phyloP scores from a whole-genome alignment of 2,888 invertebrate genomes.

The Lithophane leautieri region DNA sequence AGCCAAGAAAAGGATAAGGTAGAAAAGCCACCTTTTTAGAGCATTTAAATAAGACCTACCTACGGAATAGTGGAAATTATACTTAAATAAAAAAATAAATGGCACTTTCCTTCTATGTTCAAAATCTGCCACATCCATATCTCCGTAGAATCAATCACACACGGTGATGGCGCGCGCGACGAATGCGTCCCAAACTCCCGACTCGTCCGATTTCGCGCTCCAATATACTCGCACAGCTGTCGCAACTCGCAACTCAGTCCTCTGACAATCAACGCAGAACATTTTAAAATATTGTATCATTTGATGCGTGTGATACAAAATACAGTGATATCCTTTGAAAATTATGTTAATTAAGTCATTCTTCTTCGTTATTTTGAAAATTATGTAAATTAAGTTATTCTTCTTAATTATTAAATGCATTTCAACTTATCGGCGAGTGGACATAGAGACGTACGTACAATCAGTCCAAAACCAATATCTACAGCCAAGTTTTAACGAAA shows the following conservation, averaged over 20 bases:
- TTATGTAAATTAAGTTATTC: not conserved
- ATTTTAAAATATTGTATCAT: constrained; percentile 40
- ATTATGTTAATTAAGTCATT: not conserved
- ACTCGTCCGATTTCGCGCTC: constrained; percentile 80
- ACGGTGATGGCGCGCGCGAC: constrained; percentile 1
- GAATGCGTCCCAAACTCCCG: constrained; percentile 34
- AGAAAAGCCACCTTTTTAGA: not conserved
- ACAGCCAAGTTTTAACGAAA: constrained; percentile 15
- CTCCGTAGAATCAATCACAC: not conserved
- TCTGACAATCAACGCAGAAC: constrained; percentile 66
- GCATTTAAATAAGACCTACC: too few relatives aligned
- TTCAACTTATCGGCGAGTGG: not conserved
- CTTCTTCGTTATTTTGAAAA: not conserved
- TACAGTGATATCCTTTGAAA: not conserved
- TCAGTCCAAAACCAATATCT: constrained; percentile 19
- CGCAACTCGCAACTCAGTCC: constrained; percentile 60
- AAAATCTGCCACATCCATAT: constrained; percentile 68
- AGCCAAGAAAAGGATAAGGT: not conserved
- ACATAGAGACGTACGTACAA: constrained; percentile 10
- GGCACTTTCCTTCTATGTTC: not conserved
- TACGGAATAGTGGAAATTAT: too few relatives aligned
- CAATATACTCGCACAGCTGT: constrained; percentile 82
- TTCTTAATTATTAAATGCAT: not conserved
- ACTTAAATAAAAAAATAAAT: not conserved
- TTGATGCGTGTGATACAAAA: constrained; percentile 19